Base-by-base conservation (phyloP, 1,140 invertebrate genomes). In the Homarus americanus region DNA sequence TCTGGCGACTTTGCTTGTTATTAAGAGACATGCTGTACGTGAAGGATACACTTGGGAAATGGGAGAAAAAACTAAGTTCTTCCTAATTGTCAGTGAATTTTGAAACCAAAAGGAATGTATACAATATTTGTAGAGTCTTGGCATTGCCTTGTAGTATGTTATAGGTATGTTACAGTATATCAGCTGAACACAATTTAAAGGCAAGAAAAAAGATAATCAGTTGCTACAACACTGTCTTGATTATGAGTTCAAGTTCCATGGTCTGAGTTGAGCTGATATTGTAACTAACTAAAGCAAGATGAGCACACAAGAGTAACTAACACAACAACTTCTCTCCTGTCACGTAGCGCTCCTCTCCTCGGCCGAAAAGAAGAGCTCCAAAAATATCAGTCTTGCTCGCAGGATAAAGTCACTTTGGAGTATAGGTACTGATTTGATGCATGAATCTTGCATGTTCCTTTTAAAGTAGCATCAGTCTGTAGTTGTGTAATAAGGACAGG, bases 331-430 rank as follows among this genome's bases (percentile, higher is more conserved):
- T 83, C 53, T 76, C 36, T 84, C 88, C 82, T 76, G 28, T 9
- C 66, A 28, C 38, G 58, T 90, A 90, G 87, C 79, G 38, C 87
- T 90, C 24, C 80, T 90, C 80, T 84, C 87, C 36, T 76, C 87
- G 63, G 69, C 87, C 9, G 87, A 90, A 20, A 90, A 90, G 87
- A 90, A 90, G 87, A 90, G 87, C 53, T 83, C 80, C 80, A 90
- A 90, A 90, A 90, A 90, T 90, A 90, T 75, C 41, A 90, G 87
- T 90, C 87, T 90, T 75, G 80, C 72, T 53, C 87, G 87, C 80
- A 90, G 80, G 82, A 90, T 90, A 75, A 90, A 90, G 40, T 90
- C 87, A 41, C 82, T 90, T 38, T 90, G 87, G 87, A 90, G 87
- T 83, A 90, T 90, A 90, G 87, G 87, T 90, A 90, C 82, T 41